Base-by-base conservation (phyloP, 2,888 invertebrate genomes). In the Sericinus montela region DNA sequence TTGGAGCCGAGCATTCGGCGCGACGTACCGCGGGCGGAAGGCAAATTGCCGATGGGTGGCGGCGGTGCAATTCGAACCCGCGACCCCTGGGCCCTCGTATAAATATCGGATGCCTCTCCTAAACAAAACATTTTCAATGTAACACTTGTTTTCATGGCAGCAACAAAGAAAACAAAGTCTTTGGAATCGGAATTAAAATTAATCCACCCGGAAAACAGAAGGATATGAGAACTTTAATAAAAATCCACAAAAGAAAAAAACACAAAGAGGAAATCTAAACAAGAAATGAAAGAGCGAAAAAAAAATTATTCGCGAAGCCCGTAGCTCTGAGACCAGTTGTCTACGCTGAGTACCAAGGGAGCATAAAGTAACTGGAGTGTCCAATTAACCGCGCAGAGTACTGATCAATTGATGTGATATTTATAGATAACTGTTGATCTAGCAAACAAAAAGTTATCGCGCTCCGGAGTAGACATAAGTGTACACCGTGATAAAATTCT, bases 11-110 rank as follows among this genome's bases (percentile, higher is more conserved):
- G 67, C 63, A 57, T 63, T 59, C 65, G 67, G 61, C 59, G 5
- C 67, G 67, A 64, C 58, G 62, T 59, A 74, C 76, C 75, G 65
- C 79, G 62, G 77, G 76, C 80, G 62, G 65, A 69, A 74, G 66
- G 76, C 79, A 80, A 80, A 84, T 81, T 81, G 83, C 73, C 66
- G 70, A 85, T 85, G 83, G 86, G 86, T 82, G 85, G 81, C 66
- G 61, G 67, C 32, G 32, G 11, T 10, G 32, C 77, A 81, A 81
- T 79, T n/a, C n/a, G n/a, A n/a, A n/a, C n/a, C n/a, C n/a, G n/a
- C n/a, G n/a, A n/a, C 84, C 75, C 76, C 72, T 79, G 84, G 82
- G 84, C 84, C 80, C 74, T 69, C 60, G 60, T 71, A 77, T 80
- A 81, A 82, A 81, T 75, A 80, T 53, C 52, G 51, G 53, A 55